Conservation (phyloP, 1,140 invertebrate species). For the Chironomus striatipennis region DNA sequence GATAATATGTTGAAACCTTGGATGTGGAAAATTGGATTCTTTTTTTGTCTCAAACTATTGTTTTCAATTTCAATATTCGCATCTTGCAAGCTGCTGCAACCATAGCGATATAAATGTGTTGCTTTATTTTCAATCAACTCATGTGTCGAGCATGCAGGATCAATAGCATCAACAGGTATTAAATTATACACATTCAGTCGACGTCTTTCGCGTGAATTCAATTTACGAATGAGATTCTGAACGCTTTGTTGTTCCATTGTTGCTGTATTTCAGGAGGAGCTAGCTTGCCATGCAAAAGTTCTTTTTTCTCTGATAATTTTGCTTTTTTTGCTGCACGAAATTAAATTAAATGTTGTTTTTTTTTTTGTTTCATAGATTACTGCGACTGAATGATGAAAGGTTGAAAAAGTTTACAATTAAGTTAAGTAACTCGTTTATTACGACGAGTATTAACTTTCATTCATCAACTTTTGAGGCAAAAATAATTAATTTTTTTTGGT, state of each 20-base stretch:
- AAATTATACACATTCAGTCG: neutral
- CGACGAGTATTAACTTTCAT: too few species aligned
- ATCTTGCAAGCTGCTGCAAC: neutral
- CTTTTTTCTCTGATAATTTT: neutral
- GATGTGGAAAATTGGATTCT: conserved; percentile 25
- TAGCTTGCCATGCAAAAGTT: neutral
- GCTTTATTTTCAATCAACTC: neutral
- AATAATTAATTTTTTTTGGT: too few species aligned
- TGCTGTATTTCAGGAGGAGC: too few species aligned
- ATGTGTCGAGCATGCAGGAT: neutral
- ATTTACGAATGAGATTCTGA: neutral
- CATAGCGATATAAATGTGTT: conserved; percentile 13
- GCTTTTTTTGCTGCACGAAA: neutral
- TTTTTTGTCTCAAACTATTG: conserved; percentile 24
- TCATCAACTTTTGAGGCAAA: too few species aligned
- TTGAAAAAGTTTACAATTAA: too few species aligned
- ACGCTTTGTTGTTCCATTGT: neutral
- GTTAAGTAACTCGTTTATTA: too few species aligned
- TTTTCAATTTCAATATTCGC: neutral
- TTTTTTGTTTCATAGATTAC: too few species aligned
- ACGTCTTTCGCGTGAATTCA: conserved; percentile 10
- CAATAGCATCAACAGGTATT: conserved; percentile 6
- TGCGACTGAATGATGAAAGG: too few species aligned
- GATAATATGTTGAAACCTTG: conserved; percentile 20
- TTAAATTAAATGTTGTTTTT: too few species aligned